Evolutionary conservation across 2,888 invertebrate species (phyloP).

Genomic region (Ligdia adustata): DNA sequence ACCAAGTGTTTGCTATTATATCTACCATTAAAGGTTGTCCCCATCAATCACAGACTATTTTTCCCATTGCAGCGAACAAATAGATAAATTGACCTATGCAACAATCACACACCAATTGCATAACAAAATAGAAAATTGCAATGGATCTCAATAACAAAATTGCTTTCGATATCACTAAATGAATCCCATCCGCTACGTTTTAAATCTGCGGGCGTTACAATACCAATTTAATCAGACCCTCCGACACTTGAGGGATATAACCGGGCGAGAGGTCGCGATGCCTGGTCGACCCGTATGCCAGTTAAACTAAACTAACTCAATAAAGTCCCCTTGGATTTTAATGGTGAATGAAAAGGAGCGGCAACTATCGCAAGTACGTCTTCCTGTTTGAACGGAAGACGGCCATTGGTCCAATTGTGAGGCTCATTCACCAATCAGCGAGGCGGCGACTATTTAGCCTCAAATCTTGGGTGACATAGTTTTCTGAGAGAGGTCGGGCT

Average conservation of each 20-base stretch:
- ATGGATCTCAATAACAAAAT: slow-evolving; percentile 73
- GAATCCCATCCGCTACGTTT: slow-evolving; percentile 68
- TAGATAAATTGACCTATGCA: too few relatives aligned
- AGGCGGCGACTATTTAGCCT: slow-evolving; percentile 49
- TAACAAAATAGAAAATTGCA: slow-evolving; percentile 56
- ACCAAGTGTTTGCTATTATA: too few relatives aligned
- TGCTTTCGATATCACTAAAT: slow-evolving; percentile 64
- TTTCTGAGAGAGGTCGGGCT: slow-evolving; percentile 7
- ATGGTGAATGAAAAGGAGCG: slow-evolving; percentile 79
- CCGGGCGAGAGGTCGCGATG: slow-evolving; percentile 49
- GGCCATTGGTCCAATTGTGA: slow-evolving; percentile 81
- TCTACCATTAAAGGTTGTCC: too few relatives aligned
- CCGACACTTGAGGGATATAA: slow-evolving; percentile 32
- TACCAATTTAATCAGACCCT: slow-evolving; percentile 48
- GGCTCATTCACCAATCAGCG: slow-evolving; percentile 80
- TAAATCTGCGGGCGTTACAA: slow-evolving; percentile 69
- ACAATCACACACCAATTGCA: slow-evolving; percentile 46
- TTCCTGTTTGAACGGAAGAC: slow-evolving; percentile 80
- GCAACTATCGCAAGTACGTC: slow-evolving; percentile 66
- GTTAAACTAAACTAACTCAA: slow-evolving; percentile 82
- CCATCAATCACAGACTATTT: too few relatives aligned
- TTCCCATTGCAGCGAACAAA: too few relatives aligned
- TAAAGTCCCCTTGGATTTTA: slow-evolving; percentile 80
- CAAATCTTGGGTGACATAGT: slow-evolving; percentile 43
- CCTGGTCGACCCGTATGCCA: slow-evolving; percentile 73